Conservation (phyloP, 2,797 vertebrate species). For the Pangasius sanitwongsei region DNA sequence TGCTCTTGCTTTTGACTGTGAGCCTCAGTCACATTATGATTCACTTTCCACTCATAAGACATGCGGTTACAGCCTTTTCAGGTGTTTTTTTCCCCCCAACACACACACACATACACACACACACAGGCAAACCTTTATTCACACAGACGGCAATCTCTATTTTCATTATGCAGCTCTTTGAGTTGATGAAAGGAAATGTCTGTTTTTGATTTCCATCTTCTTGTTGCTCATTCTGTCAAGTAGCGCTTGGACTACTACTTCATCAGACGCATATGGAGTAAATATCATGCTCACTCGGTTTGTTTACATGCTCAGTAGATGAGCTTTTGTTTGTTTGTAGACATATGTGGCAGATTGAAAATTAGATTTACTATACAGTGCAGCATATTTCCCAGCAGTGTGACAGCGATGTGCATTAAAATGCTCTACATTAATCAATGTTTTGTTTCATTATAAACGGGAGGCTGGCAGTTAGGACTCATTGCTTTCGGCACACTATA, state of each 20-base stretch:
- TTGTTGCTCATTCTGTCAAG: constrained; percentile 3
- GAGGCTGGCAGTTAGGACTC: constrained; percentile 21
- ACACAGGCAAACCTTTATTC: not conserved
- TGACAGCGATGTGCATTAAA: constrained; percentile 24
- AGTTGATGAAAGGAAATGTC: constrained; percentile 18
- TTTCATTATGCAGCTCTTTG: constrained; percentile 35
- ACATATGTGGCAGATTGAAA: constrained; percentile 41
- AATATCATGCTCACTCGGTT: constrained; percentile 16
- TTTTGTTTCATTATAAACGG: constrained; percentile 22
- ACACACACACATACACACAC: constrained; percentile 2
- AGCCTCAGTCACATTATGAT: not conserved
- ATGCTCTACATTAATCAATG: constrained; percentile 26
- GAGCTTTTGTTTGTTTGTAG: constrained; percentile 37
- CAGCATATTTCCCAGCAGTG: constrained; percentile 2
- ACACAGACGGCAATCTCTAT: constrained; percentile 9
- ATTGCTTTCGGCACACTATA: constrained; percentile 5
- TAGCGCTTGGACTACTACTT: constrained; percentile 3
- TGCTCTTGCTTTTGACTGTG: not conserved
- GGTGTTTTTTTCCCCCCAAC: not conserved
- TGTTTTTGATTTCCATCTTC: constrained; percentile 36
- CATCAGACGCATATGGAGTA: constrained; percentile 30
- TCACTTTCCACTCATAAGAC: not conserved
- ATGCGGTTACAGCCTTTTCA: not conserved
- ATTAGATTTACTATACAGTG: constrained; percentile 22
- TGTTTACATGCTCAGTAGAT: constrained; percentile 33